Percentiles rank a stretch among this genome's conserved stretches.
These are phyloP conservation scores for Tigriopus californicus DNA, from an alignment of 2,888 invertebrate genomes.

Conservation along the genomic window DNA sequence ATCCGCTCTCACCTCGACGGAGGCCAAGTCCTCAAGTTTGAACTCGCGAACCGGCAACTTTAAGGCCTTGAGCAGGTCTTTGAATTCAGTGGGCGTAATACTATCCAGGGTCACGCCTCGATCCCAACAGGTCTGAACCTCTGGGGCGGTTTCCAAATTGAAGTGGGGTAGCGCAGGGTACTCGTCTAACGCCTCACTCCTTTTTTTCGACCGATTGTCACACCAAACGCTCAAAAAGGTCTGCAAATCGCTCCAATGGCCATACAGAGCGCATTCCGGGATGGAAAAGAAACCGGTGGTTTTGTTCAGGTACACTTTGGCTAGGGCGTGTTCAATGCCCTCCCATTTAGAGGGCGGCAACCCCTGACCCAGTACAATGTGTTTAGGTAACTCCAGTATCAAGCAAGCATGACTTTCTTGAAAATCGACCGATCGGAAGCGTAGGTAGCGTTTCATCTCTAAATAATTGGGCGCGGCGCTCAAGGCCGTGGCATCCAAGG, in stretches of 20 bases:
- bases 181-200: background rate
- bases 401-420: constrained; percentile 2
- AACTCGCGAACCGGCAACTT: background rate
- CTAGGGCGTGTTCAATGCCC: background rate
- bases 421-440: background rate
- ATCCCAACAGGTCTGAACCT: background rate
- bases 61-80: background rate
- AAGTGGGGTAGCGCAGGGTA: background rate
- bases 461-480: background rate
- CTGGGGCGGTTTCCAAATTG: background rate
- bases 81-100: background rate
- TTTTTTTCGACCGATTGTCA: background rate
- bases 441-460: background rate
- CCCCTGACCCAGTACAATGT: background rate
- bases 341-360: background rate
- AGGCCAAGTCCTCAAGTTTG: background rate
- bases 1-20: constrained; percentile 38
- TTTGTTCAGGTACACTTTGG: background rate
- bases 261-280: constrained; percentile 44
- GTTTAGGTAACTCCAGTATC: background rate
- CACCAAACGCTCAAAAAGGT: constrained; percentile 27
- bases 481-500: too few relatives aligned
- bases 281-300: constrained; percentile 47
- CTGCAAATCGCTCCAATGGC: constrained; percentile 42
- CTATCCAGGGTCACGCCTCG: background rate